Evolutionary conservation across 2,888 invertebrate genomes (phyloP), one percentile per base, ranked within the genome.

Genomic region (Callyntrura sp.): DNA sequence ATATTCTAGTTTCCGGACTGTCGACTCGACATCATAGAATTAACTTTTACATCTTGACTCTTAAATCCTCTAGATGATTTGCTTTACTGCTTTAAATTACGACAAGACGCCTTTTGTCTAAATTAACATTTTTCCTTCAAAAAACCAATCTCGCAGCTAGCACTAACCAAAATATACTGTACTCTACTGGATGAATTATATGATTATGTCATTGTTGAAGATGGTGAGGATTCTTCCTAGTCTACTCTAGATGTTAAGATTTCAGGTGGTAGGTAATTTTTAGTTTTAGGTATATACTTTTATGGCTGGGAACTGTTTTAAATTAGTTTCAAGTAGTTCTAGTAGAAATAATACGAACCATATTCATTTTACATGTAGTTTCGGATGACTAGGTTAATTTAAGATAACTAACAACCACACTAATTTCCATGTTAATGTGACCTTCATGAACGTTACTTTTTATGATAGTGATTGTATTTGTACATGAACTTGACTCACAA

Each of bases 211-310:
- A 76, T 76, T 48, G 48, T 28, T 89, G 84, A 85, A 76, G 81
- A 88, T 88, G 90, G 73, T 70, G 90, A 90, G 73, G 20, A 84
- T 70, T 85, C 70, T 85, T 90, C 70, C 90, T 90, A 90, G 90
- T 90, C 90, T 90, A 65, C 45, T 90, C 73, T 90, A 90, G 81
- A 85, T 85, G 62, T 25, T 25, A 55, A 55, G 20, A 43, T 73
- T 87, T 82, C 82, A 65, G 90, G 85, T 90, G 90, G 45, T 62
- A 90, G 90, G 70, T 85, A 55, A 28, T 20, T 0, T 60, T 62
- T 81, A 81, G 62, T 0, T 43, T 43, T 51, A 48, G 14, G 35
- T 55, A 78, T 20, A 3, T 43, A 78, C 55, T 78, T 78, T 78
- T 51, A 28, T 76, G 25, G 9, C 1, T 78, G 78, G 78, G 57